A percentile compares a stretch with the other conserved stretches of the same genome.
These are phyloP conservation scores for Labroides dimidiatus DNA, from an alignment of 2,797 vertebrate species.

Conservation along the genomic window DNA sequence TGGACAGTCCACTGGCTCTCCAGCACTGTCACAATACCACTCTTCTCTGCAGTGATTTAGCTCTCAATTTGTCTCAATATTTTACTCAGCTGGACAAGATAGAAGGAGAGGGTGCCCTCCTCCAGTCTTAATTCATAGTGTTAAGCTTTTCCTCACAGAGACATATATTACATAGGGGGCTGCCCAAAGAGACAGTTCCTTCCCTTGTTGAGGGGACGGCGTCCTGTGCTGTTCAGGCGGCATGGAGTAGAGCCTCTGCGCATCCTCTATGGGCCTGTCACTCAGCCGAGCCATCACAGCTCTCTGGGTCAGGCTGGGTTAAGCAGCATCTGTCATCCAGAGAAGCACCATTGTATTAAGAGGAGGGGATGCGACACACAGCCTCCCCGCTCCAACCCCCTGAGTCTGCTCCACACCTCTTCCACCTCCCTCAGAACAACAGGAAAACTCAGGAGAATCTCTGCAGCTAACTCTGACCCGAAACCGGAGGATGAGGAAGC, in stretches of 20 bases:
- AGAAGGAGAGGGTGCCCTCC: slow-evolving; percentile 66
- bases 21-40: slow-evolving; percentile 68
- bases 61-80: slow-evolving; percentile 80
- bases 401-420: slow-evolving; percentile 56
- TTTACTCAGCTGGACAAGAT: slow-evolving; percentile 75
- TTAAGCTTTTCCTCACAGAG: slow-evolving; percentile 63
- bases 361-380: slow-evolving; percentile 53
- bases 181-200: slow-evolving; percentile 61
- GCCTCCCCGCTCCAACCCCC: background rate
- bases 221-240: slow-evolving; percentile 64
- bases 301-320: slow-evolving; percentile 79
- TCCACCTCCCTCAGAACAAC: slow-evolving; percentile 72
- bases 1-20: slow-evolving; percentile 68
- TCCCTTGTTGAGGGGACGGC: slow-evolving; percentile 45
- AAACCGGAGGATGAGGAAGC: slow-evolving; percentile 76
- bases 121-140: slow-evolving; percentile 68
- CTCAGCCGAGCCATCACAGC: slow-evolving; percentile 71
- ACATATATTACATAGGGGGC: slow-evolving; percentile 64
- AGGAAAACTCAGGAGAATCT: slow-evolving; percentile 79
- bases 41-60: slow-evolving; percentile 74
- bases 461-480: slow-evolving; percentile 71
- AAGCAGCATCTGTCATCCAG: slow-evolving; percentile 84
- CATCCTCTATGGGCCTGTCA: slow-evolving; percentile 73
- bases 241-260: slow-evolving; percentile 42
- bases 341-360: slow-evolving; percentile 76